A percentile compares a stretch with the other conserved stretches of the same genome.
Evolutionary conservation across 2,888 invertebrate genomes (phyloP).

Genomic region (Ochropleura plecta): DNA sequence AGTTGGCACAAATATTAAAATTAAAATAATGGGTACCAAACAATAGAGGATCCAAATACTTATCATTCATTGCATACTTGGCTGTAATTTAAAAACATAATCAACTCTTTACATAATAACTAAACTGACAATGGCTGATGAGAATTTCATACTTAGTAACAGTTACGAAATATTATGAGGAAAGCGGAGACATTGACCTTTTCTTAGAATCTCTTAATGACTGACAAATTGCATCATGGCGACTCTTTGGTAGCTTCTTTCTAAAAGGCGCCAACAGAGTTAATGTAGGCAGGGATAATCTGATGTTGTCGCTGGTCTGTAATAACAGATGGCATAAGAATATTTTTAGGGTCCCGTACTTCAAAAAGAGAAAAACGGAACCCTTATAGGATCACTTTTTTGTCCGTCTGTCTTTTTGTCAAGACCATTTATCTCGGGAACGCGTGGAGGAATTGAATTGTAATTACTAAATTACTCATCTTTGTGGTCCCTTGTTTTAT

Average conservation of each 20-base stretch:
- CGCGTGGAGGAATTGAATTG: too few species aligned
- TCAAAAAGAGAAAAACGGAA: too few species aligned
- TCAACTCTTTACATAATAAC: conserved; percentile 59
- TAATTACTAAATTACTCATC: too few species aligned
- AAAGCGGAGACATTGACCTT: conserved; percentile 72
- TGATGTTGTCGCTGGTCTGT: not conserved
- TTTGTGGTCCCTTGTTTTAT: too few species aligned
- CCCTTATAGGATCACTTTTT: too few species aligned
- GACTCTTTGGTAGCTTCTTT: conserved; percentile 14
- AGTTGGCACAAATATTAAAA: conserved; percentile 44
- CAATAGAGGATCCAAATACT: conserved; percentile 60
- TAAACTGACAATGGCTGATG: conserved; percentile 64
- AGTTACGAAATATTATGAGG: conserved; percentile 63
- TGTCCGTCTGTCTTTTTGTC: too few species aligned
- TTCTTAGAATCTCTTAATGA: conserved; percentile 51
- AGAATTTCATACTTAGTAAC: conserved; percentile 62
- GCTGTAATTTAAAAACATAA: conserved; percentile 56
- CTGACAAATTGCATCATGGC: conserved; percentile 40
- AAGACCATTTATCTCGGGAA: too few species aligned
- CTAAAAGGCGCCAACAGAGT: not conserved
- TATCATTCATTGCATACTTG: conserved; percentile 48
- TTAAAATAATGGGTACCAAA: conserved; percentile 50
- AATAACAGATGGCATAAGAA: not conserved
- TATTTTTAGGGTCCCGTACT: too few species aligned
- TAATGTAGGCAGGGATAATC: not conserved